phyloP scores from a whole-genome alignment of 2,113 vertebrate genomes.

The Nematolebias whitei region DNA sequence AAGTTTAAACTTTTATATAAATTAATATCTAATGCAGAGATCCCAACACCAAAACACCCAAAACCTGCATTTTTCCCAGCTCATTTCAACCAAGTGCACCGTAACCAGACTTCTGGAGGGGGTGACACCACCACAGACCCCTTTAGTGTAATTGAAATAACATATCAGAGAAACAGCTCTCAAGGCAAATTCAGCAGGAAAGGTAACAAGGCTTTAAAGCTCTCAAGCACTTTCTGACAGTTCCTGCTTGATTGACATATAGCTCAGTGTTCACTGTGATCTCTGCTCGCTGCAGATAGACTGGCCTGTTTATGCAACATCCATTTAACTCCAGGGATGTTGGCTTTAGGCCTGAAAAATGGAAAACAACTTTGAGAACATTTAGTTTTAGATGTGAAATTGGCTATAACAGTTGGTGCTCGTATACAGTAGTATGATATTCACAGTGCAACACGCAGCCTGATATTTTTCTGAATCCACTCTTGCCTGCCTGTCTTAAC shows the following conservation, averaged over 20 bases:
- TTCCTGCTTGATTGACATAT: conserved; percentile 65
- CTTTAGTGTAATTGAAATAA: conserved; percentile 46
- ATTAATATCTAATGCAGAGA: no score
- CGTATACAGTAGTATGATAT: conserved; percentile 73
- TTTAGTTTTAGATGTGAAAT: conserved; percentile 54
- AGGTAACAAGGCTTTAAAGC: conserved; percentile 32
- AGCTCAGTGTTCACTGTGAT: conserved; percentile 52
- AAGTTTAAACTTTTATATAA: no score
- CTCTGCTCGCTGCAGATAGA: conserved; percentile 50
- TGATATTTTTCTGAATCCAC: conserved; percentile 52
- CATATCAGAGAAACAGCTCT: conserved; percentile 35
- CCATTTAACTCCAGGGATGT: conserved; percentile 31
- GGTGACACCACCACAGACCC: conserved; percentile 47
- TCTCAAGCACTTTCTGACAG: conserved; percentile 49
- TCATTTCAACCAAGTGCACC: conserved; percentile 51
- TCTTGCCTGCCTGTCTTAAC: conserved; percentile 47
- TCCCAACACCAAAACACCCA: no score
- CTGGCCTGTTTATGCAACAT: conserved; percentile 22
- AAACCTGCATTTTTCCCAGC: background rate
- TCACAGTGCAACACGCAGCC: conserved; percentile 57
- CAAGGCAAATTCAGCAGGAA: conserved; percentile 39
- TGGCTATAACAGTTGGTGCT: conserved; percentile 65
- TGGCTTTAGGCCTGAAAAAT: conserved; percentile 28
- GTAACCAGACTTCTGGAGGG: conserved; percentile 49
- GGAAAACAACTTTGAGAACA: conserved; percentile 44